These are phyloP conservation scores for Planiliza haematocheilus DNA, from an alignment of 2,113 vertebrate genomes.

Conservation along the genomic window DNA sequence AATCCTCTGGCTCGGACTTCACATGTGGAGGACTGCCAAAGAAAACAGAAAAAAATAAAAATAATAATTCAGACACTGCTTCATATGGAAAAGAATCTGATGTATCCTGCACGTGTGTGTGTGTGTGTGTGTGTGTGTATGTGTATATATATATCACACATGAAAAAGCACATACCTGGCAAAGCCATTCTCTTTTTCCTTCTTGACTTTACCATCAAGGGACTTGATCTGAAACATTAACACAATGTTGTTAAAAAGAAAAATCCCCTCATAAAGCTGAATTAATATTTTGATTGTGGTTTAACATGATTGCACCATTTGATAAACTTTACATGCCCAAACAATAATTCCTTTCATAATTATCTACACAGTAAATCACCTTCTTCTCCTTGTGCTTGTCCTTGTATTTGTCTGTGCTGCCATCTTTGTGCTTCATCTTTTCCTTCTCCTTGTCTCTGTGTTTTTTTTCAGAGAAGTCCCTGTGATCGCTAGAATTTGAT, in stretches of 20 bases:
- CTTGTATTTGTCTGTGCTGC: constrained; percentile 88
- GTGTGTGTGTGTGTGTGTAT: too few relatives aligned
- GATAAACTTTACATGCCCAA: constrained; percentile 6
- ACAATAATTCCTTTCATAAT: not conserved
- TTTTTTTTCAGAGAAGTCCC: constrained; percentile 95
- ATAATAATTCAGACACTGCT: not conserved
- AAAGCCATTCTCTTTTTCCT: constrained; percentile 97
- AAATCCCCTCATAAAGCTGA: not conserved
- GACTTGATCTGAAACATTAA: constrained; percentile 62
- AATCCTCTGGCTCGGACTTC: constrained; percentile 92
- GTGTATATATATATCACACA: not conserved
- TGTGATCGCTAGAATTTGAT: constrained; percentile 87
- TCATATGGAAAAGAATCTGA: not conserved
- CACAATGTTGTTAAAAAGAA: not conserved
- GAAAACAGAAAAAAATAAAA: not conserved
- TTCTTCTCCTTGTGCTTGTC: constrained; percentile 96
- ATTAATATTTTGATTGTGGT: too few relatives aligned
- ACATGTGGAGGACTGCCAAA: constrained; percentile 87
- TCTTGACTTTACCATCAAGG: constrained; percentile 90
- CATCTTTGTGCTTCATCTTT: constrained; percentile 95
- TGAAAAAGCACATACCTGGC: constrained; percentile 86
- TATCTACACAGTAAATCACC: constrained; percentile 75
- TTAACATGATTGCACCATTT: not conserved
- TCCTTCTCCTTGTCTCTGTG: constrained; percentile 95
- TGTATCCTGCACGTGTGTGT: too few relatives aligned